Evolutionary conservation across 2,888 invertebrate genomes (phyloP).

Genomic region (Periphyllus acericola): DNA sequence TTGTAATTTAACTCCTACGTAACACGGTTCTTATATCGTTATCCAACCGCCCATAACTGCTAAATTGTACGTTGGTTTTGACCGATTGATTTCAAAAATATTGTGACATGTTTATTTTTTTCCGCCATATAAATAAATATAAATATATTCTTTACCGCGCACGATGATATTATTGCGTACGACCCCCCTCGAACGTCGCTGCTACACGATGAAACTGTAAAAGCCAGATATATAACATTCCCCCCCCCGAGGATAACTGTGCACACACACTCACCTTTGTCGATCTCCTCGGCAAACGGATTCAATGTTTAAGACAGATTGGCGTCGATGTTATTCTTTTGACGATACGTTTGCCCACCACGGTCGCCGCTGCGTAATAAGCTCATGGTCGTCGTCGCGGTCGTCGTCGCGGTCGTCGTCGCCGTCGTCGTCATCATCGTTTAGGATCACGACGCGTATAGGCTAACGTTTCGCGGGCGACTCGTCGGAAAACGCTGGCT

Average conservation of each 20-base stretch:
- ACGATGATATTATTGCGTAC: background rate
- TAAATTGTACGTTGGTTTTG: background rate
- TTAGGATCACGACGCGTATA: slow-evolving; percentile 34
- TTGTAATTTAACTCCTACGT: background rate
- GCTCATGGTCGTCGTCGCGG: slow-evolving; percentile 4
- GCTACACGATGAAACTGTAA: background rate
- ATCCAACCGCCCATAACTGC: background rate
- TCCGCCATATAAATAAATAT: background rate
- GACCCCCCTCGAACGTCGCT: background rate
- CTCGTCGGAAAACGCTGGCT: slow-evolving; percentile 42
- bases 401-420: background rate
- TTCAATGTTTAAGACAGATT: background rate
- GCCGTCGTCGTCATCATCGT: background rate
- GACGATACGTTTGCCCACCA: background rate
- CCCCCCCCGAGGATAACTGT: background rate
- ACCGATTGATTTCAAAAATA: background rate
- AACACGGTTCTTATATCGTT: background rate
- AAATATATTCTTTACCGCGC: no score
- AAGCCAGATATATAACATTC: background rate
- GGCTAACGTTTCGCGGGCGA: slow-evolving; percentile 54
- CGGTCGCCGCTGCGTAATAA: slow-evolving; percentile 7
- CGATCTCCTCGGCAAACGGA: background rate
- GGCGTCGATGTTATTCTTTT: background rate
- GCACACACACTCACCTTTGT: slow-evolving; percentile 10
- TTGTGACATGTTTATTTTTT: background rate